A percentile compares a stretch with the other conserved stretches of the same genome.
These are phyloP conservation scores for Aleiodes leptofemur DNA, from an alignment of 2,888 invertebrate genomes.

Conservation along the genomic window DNA sequence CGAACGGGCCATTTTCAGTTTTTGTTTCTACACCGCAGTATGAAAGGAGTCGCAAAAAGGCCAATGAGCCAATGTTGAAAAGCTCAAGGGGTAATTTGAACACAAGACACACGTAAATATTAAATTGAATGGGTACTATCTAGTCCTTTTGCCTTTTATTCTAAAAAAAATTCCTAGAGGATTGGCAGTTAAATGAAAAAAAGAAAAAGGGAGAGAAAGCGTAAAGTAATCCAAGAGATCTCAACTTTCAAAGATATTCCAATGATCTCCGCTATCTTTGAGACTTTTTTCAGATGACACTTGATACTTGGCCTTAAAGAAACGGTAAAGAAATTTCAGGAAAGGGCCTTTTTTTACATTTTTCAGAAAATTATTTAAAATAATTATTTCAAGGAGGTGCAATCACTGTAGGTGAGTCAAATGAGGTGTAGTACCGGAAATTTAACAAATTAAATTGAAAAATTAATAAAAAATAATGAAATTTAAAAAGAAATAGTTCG, in stretches of 20 bases:
- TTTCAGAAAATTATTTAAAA: conserved; percentile 30
- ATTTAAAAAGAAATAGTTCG: no score
- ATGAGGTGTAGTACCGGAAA: no score
- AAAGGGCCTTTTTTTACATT: conserved; percentile 1
- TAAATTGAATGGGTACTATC: conserved; percentile 46
- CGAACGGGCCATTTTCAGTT: conserved; percentile 48
- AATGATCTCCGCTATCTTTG: conserved; percentile 27
- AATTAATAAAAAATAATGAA: no score
- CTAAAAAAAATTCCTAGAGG: conserved; percentile 18
- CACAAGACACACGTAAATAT: conserved; percentile 49
- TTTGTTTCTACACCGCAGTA: conserved; percentile 52
- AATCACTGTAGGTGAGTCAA: no score
- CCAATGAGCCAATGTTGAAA: conserved; percentile 41
- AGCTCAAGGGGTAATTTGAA: conserved; percentile 18
- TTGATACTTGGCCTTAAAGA: conserved; percentile 34
- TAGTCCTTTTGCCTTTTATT: conserved; percentile 27
- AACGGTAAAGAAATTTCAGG: conserved; percentile 21
- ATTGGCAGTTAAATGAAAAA: conserved; percentile 51
- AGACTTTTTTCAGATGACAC: conserved; percentile 32
- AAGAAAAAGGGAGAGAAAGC: conserved; percentile 33
- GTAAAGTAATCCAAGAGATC: conserved; percentile 47
- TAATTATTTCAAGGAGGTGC: background rate
- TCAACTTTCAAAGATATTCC: conserved; percentile 54
- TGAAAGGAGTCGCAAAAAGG: conserved; percentile 13
- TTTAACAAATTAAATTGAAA: no score